These are phyloP conservation scores for Armadillidium nasatum DNA, from an alignment of 1,140 invertebrate genomes.

Conservation along the genomic window DNA sequence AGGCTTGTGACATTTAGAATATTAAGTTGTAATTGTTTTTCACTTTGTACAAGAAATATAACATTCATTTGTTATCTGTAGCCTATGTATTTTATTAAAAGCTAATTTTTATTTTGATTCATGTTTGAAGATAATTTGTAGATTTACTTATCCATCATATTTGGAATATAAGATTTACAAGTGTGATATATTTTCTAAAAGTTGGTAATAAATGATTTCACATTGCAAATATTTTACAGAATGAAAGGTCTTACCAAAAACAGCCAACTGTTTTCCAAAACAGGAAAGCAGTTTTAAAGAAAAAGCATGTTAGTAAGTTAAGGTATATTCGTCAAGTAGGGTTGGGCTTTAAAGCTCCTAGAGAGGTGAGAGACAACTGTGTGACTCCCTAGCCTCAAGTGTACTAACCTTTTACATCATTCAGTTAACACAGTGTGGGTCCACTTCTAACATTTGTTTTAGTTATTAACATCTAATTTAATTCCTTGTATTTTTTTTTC, in stretches of 20 bases:
- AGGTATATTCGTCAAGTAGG: conserved; percentile 24
- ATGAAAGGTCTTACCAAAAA: conserved; percentile 20
- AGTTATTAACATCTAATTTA: background rate
- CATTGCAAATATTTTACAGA: conserved; percentile 10
- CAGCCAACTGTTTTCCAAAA: conserved; percentile 27
- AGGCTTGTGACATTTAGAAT: no score
- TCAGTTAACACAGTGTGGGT: background rate
- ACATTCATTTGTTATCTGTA: no score
- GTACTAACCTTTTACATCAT: background rate
- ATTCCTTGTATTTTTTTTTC: background rate
- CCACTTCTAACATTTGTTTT: background rate
- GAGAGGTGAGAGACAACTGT: conserved; percentile 14
- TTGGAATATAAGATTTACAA: no score
- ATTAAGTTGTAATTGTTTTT: no score
- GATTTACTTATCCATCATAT: no score
- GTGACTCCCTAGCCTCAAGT: background rate
- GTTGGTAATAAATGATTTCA: no score
- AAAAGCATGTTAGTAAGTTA: conserved; percentile 1
- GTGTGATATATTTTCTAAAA: no score
- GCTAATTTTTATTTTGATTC: no score
- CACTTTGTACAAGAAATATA: no score
- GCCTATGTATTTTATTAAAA: no score
- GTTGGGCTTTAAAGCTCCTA: conserved; percentile 25
- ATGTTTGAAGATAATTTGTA: no score
- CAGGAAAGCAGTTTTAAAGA: conserved; percentile 18